Conservation (phyloP, 2,888 invertebrate species). For the Eupelmus urozonus region DNA sequence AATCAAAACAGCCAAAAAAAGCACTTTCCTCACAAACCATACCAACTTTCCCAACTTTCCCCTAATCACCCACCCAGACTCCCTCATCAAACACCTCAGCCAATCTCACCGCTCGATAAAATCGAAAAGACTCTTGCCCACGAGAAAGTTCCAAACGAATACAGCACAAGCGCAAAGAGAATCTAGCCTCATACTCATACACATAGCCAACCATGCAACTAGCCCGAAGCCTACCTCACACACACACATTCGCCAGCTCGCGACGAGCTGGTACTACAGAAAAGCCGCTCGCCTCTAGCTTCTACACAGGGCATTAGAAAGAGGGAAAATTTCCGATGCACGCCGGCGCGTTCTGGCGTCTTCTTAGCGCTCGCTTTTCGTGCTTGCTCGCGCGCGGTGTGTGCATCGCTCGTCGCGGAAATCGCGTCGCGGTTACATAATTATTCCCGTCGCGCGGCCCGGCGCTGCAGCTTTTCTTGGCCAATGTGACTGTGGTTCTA, state of each 20-base stretch:
- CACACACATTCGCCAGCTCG: too few species aligned
- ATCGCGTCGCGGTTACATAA: constrained; percentile 70
- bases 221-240: too few species aligned
- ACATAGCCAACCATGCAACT: too few species aligned
- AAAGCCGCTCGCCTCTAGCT: not conserved
- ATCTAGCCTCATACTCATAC: too few species aligned
- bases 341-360: constrained; percentile 1
- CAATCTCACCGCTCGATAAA: not conserved
- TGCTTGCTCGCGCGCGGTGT: too few species aligned
- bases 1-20: too few species aligned
- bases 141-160: constrained; percentile 29
- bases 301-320: not conserved
- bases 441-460: constrained; percentile 73
- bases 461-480: constrained; percentile 75
- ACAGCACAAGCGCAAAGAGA: not conserved
- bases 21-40: too few species aligned
- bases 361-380: not conserved
- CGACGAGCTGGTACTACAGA: not conserved
- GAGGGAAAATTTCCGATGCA: constrained; percentile 11
- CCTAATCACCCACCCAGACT: too few species aligned
- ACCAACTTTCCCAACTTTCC: too few species aligned
- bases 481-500: constrained; percentile 76
- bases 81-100: too few species aligned
- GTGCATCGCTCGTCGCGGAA: constrained; percentile 59
- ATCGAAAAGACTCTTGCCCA: constrained; percentile 14